Evolutionary conservation across 2,888 invertebrate genomes (phyloP), one percentile per base, ranked within the genome.

Genomic region (Eupithecia inturbata): DNA sequence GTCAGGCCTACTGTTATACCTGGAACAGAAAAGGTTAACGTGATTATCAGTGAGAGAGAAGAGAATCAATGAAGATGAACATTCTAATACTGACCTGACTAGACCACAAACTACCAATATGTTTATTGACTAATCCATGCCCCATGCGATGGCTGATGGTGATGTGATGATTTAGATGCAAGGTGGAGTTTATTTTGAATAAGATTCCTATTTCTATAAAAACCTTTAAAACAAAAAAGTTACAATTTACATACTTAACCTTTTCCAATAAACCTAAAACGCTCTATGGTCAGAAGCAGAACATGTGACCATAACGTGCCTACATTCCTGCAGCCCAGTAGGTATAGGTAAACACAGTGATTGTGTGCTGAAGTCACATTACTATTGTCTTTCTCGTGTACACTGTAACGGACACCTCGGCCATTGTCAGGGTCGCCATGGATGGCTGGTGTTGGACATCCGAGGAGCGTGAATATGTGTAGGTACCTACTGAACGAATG

Each of bases 1-100:
- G 97, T 98, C 63, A 98, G 93, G 0, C 97, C 97, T 16, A 97
- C 97, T 95, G 95, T 95, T 73, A 95, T 87, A 77, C 95, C 95
- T 95, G 91, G 31, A 73, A 73, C 6, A 69, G 26, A 31, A 31
- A 16, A 26, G 6, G 28, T 53, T 16, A 14, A 14, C 2, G 39
- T 41, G 12, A 5, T 19, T 19, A 16, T 45, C 45, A 19, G 19
- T 1, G 22, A 14, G 16, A 28, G 28, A 60, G 49, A 26, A 0
- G 12, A 28, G 16, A 60, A 57, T 45, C 6, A 45, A 45, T 19
- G 19, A 45, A 19, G 19, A 19, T 45, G 2, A n/a, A n/a, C 49
- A 3, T 49, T 9, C n/a, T n/a, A n/a, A 49, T 49, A n/a, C n/a
- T 49, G 49, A n/a, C 1, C 9, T n/a, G 49, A 10, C 19, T 49